Percentiles rank a stretch among this genome's conserved stretches.
Evolutionary conservation across 92 coral and sea anemone species (phyloP).

Genomic region (Phenganax stokvisi): DNA sequence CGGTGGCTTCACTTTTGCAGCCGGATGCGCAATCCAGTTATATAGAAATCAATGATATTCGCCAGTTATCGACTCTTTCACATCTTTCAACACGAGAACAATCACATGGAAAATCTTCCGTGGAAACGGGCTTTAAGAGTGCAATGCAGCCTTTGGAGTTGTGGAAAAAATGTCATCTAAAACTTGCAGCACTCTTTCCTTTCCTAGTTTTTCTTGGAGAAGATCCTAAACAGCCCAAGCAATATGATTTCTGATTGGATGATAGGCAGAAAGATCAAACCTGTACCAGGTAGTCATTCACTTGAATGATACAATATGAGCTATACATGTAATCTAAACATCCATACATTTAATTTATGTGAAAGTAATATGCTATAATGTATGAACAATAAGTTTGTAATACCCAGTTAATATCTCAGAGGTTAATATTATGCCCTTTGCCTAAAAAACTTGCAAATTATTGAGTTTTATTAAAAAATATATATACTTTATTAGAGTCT

Average conservation of each 20-base stretch:
- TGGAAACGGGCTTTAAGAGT: no score
- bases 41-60: no score
- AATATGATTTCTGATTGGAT: slow-evolving; percentile 69
- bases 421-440: no score
- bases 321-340: not conserved
- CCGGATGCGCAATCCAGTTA: no score
- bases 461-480: not conserved
- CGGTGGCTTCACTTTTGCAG: no score
- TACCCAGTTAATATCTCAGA: no score
- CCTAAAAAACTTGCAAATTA: no score
- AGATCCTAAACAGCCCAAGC: slow-evolving; percentile 24
- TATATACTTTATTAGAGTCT: not conserved
- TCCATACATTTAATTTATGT: not conserved
- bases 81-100: no score
- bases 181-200: not conserved
- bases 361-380: not conserved
- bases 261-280: slow-evolving; percentile 59
- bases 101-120: no score
- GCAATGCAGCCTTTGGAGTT: no score
- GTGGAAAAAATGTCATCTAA: no score
- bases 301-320: not conserved
- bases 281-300: not conserved
- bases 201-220: slow-evolving; percentile 34
- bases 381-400: no score
- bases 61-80: not conserved